A percentile compares a stretch with the other conserved stretches of the same genome.
These are phyloP conservation scores for Darevskia nairensis DNA, from an alignment of 2,797 vertebrate species.

Conservation along the genomic window DNA sequence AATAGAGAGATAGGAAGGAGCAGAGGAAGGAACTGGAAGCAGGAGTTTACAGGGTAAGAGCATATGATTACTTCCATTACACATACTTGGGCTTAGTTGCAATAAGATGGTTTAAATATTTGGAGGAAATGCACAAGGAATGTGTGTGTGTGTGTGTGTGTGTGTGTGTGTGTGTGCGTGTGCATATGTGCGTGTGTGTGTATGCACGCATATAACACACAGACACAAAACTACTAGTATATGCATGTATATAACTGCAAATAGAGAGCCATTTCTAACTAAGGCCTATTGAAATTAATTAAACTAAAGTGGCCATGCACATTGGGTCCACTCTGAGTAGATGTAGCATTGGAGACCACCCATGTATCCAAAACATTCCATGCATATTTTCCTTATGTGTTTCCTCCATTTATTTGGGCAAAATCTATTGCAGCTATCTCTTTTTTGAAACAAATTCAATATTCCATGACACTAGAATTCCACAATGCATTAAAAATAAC, in stretches of 20 bases:
- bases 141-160: too few relatives aligned
- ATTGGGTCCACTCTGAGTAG: too few relatives aligned
- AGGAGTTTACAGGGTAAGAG: background rate
- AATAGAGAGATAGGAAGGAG: background rate
- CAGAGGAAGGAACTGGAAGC: background rate
- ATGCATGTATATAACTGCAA: background rate
- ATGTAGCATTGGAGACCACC: too few relatives aligned
- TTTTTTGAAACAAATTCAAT: background rate
- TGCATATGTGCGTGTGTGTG: background rate
- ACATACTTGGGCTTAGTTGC: background rate
- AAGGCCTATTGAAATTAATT: too few relatives aligned
- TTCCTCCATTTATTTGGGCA: background rate
- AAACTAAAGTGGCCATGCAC: too few relatives aligned
- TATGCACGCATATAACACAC: background rate
- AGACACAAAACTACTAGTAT: background rate
- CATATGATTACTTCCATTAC: background rate
- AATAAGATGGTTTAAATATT: background rate
- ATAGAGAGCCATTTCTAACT: background rate
- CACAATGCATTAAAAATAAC: background rate
- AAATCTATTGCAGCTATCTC: background rate
- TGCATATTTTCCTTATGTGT: background rate
- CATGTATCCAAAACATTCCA: background rate
- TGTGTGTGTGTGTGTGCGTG: background rate
- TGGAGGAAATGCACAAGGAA: background rate
- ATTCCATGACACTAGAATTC: background rate